Conservation (phyloP, 2,797 vertebrate species). For the Acridotheres tristis region DNA sequence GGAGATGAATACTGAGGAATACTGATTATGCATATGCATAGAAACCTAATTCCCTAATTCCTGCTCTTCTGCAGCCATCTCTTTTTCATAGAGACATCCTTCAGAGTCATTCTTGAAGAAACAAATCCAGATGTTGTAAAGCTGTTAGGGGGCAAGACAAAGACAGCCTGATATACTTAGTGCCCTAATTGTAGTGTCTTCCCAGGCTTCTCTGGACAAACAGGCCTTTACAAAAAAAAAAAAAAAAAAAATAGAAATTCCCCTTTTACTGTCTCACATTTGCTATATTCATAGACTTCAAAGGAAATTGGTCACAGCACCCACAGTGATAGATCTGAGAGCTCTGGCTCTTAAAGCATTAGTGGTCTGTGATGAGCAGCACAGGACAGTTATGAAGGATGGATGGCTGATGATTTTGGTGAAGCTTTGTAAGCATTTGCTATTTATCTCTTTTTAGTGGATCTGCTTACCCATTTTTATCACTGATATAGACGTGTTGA, state of each 20-base stretch:
- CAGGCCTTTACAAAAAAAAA: neutral
- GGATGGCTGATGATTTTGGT: neutral
- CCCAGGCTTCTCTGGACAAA: neutral
- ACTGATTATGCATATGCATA: neutral
- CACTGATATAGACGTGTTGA: neutral
- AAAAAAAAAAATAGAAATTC: neutral
- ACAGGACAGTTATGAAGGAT: neutral
- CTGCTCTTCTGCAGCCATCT: neutral
- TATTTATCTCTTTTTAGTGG: constrained; percentile 11
- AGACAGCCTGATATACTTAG: neutral
- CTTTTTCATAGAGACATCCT: neutral
- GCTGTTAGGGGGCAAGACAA: neutral
- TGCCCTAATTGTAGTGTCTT: neutral
- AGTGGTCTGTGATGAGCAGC: neutral
- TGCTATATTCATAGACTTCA: neutral
- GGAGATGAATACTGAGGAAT: neutral
- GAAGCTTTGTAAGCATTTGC: neutral
- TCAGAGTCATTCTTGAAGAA: neutral
- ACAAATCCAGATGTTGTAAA: fast-evolving
- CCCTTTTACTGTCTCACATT: neutral
- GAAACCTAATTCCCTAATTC: neutral
- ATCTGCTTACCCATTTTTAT: constrained; percentile 20
- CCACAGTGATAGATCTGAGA: neutral
- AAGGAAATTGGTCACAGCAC: neutral
- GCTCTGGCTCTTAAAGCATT: neutral